Percentiles rank a stretch among this genome's conserved stretches.
These are phyloP conservation scores for Beroe forskalii DNA, from an alignment of 37 sponge, comb jelly and placozoan genomes.

Conservation along the genomic window DNA sequence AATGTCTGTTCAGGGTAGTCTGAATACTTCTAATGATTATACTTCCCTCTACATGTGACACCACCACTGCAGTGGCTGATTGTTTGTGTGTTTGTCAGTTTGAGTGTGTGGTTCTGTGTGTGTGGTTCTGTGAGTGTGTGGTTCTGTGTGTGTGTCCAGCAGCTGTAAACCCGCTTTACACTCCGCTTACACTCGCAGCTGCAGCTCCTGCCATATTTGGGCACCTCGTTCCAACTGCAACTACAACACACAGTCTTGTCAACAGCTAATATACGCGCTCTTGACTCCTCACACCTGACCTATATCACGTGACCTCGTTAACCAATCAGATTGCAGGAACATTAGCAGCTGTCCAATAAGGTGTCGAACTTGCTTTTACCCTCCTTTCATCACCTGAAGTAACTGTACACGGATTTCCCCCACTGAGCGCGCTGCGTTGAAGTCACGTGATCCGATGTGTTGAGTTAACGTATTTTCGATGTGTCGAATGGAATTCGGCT, in stretches of 20 bases:
- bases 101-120: no score
- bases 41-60: no score
- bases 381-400: not conserved
- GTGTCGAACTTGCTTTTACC: not conserved
- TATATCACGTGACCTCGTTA: not conserved
- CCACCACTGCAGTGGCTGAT: no score
- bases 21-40: no score
- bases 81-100: no score
- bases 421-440: constrained; percentile 5
- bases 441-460: not conserved
- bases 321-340: not conserved
- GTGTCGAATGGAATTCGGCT: constrained; percentile 45
- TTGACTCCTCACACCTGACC: not conserved
- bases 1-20: no score
- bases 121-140: no score
- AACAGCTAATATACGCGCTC: constrained; percentile 20
- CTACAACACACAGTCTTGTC: not conserved
- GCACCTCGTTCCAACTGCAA: not conserved
- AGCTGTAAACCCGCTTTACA: no score
- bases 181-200: no score
- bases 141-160: no score
- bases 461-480: constrained; percentile 38
- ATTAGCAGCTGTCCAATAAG: not conserved
- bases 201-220: constrained; percentile 41
- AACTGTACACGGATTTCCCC: constrained; percentile 25